Conservation (phyloP, 1,140 invertebrate genomes). For the Mesaphorura yosii region DNA sequence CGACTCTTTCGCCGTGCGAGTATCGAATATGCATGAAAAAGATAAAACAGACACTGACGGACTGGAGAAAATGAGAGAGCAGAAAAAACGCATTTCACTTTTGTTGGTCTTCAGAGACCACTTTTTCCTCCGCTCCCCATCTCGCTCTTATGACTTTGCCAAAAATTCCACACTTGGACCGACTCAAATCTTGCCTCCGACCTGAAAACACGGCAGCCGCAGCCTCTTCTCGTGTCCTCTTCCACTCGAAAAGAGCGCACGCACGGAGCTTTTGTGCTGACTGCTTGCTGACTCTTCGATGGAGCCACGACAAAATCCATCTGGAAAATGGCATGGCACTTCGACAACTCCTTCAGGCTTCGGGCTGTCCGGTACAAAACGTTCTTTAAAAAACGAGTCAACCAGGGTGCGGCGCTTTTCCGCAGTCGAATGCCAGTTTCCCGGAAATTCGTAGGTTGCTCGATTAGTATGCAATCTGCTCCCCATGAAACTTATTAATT, state of each 20-base stretch:
- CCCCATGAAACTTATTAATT: no score
- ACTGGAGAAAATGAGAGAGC: constrained; percentile 7
- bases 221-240: not conserved
- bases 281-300: no score
- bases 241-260: not conserved
- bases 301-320: no score
- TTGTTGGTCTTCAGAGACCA: constrained; percentile 29
- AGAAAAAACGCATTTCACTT: constrained; percentile 25
- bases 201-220: not conserved
- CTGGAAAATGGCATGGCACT: no score
- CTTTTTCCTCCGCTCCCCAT: constrained; percentile 15
- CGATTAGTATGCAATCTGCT: no score
- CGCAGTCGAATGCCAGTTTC: no score
- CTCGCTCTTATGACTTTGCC: constrained; percentile 12
- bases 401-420: no score
- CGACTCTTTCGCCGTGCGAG: no score
- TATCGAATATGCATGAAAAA: constrained; percentile 2
- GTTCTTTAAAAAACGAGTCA: no score
- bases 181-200: not conserved
- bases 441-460: no score
- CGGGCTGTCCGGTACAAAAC: no score
- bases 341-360: no score
- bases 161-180: not conserved
- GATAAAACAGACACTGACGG: not conserved
- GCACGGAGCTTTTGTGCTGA: not conserved